A percentile compares a stretch with the other conserved stretches of the same genome.
phyloP scores from a whole-genome alignment of 2,113 vertebrate genomes.

The Prunella himalayana region DNA sequence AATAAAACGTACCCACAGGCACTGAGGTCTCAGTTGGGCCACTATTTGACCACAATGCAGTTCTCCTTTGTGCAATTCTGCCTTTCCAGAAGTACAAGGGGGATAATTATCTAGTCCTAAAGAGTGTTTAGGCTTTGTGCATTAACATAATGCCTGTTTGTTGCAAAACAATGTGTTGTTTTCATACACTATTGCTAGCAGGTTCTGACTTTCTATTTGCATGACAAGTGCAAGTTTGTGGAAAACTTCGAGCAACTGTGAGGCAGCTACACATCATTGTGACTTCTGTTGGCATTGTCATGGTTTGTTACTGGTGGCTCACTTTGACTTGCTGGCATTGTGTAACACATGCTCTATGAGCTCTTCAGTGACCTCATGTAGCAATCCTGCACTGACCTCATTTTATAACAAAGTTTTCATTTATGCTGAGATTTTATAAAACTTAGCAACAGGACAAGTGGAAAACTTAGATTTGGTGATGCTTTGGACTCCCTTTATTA shows the following conservation, averaged over 20 bases:
- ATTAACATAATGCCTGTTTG: background rate
- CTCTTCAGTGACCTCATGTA: background rate
- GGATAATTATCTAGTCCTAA: background rate
- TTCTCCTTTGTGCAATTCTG: background rate
- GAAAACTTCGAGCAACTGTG: background rate
- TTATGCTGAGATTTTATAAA: background rate
- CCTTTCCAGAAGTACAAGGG: background rate
- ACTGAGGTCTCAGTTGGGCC: background rate
- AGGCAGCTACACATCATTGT: background rate
- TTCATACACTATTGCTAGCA: background rate
- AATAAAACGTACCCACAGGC: background rate
- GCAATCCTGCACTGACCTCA: background rate
- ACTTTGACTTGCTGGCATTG: background rate
- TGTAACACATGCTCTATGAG: background rate
- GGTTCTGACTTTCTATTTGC: background rate
- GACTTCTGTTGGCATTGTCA: background rate
- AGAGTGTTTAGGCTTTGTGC: background rate
- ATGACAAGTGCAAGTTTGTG: background rate
- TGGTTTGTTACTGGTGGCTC: background rate
- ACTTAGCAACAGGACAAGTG: background rate
- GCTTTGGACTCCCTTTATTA: background rate
- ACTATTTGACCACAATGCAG: background rate
- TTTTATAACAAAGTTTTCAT: background rate
- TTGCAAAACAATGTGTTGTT: background rate
- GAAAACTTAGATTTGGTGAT: background rate